These are phyloP conservation scores for Pachypanchax playfairii DNA, from an alignment of 2,113 vertebrate species.

Conservation along the genomic window DNA sequence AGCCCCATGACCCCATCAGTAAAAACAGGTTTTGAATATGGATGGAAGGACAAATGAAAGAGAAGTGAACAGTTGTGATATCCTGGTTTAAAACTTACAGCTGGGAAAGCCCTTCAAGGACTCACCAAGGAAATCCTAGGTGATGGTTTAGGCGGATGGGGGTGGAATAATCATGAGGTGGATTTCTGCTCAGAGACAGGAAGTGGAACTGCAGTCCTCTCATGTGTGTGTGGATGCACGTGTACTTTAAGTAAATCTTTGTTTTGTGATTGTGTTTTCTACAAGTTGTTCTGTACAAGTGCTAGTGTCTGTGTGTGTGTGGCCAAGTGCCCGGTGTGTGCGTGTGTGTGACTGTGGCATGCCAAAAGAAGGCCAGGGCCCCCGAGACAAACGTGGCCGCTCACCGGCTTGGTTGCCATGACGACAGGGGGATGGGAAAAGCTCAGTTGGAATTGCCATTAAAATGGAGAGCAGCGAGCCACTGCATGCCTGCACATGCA, in stretches of 20 bases:
- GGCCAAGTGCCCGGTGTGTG: constrained; percentile 61
- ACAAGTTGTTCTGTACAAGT: constrained; percentile 31
- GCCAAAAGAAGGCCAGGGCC: constrained; percentile 81
- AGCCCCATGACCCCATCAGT: not conserved
- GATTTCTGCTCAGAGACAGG: not conserved
- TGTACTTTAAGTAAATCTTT: constrained; percentile 23
- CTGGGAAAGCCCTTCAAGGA: constrained; percentile 41
- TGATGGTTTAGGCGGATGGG: constrained; percentile 33
- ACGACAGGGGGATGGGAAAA: constrained; percentile 78
- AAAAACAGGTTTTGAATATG: not conserved
- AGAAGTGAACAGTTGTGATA: not conserved
- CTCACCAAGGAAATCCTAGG: constrained; percentile 52
- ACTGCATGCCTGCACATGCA: constrained; percentile 75
- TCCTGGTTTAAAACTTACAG: not conserved
- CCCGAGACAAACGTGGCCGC: constrained; percentile 82
- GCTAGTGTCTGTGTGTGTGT: constrained; percentile 26
- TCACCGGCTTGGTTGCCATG: constrained; percentile 86
- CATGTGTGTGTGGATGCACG: not conserved
- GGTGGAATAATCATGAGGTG: constrained; percentile 29
- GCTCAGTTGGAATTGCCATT: constrained; percentile 85
- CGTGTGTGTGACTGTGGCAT: constrained; percentile 73
- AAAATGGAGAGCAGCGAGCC: constrained; percentile 69
- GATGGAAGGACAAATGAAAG: too few relatives aligned
- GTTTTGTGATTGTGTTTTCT: constrained; percentile 25
- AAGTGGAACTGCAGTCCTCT: not conserved